Evolutionary conservation across 1,140 invertebrate species (phyloP).

Genomic region (Kradibia gibbosae): DNA sequence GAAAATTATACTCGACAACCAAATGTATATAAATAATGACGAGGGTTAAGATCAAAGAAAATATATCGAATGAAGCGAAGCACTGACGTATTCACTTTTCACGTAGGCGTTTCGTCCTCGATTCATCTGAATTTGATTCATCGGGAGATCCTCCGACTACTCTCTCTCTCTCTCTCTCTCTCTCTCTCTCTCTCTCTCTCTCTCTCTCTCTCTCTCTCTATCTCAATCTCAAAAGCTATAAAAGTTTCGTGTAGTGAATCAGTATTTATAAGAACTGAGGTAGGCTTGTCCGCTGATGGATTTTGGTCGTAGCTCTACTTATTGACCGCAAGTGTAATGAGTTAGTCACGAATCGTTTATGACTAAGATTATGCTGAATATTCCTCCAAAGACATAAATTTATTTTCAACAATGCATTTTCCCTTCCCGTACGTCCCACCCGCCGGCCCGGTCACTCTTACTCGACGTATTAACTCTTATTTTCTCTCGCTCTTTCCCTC

Average conservation of each 20-base stretch:
- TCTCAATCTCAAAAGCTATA: neutral
- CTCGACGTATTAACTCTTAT: too few relatives aligned
- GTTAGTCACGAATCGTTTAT: neutral
- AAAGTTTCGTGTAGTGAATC: neutral
- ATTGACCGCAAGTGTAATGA: constrained; percentile 19
- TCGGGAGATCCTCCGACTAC: neutral
- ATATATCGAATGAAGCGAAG: neutral
- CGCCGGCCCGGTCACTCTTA: too few relatives aligned
- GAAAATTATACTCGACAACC: neutral
- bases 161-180: neutral
- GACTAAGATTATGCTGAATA: neutral
- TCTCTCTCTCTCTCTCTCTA: neutral
- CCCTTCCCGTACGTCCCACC: too few relatives aligned
- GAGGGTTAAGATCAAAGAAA: neutral
- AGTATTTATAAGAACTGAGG: constrained; percentile 15
- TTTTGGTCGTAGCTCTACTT: constrained; percentile 5
- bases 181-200: neutral
- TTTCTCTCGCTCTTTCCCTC: too few relatives aligned
- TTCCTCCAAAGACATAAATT: neutral
- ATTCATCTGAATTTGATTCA: constrained; percentile 13
- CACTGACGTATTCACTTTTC: neutral
- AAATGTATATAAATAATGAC: too few relatives aligned
- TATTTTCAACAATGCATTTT: too few relatives aligned
- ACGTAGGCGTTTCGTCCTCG: neutral
- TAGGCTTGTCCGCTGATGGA: constrained; percentile 4